phyloP scores from a whole-genome alignment of 2,113 vertebrate species.

The Amazona vittata region DNA sequence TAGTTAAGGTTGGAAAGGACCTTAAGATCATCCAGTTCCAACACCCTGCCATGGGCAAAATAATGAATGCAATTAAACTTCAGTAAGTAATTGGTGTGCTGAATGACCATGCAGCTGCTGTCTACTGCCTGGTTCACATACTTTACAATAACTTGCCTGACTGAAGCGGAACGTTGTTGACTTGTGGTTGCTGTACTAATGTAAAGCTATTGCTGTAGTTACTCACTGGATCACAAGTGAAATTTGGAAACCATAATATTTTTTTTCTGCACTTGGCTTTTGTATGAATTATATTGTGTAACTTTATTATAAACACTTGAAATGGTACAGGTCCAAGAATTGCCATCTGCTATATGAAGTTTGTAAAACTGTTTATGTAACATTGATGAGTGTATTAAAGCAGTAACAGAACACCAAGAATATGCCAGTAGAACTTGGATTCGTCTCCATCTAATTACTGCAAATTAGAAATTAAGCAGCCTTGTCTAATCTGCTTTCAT shows the following conservation, averaged over 20 bases:
- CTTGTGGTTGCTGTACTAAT: not conserved
- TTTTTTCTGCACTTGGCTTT: not conserved
- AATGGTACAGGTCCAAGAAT: not conserved
- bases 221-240: not conserved
- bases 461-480: constrained; percentile 19
- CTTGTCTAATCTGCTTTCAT: not conserved
- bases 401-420: not conserved
- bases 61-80: not conserved
- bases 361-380: not conserved
- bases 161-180: not conserved
- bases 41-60: not conserved
- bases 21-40: too few relatives aligned
- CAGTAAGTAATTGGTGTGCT: not conserved
- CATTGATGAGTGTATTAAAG: not conserved
- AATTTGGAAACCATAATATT: not conserved
- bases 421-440: not conserved
- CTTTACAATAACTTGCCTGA: not conserved
- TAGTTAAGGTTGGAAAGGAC: too few relatives aligned
- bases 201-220: not conserved
- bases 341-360: not conserved
- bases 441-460: not conserved
- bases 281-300: not conserved
- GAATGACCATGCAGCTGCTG: not conserved
- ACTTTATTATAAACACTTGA: not conserved
- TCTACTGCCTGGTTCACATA: rapidly evolving